A percentile compares a stretch with the other conserved stretches of the same genome.
These are phyloP conservation scores for Malthinus seriepunctatus DNA, from an alignment of 2,888 invertebrate species.

Conservation along the genomic window DNA sequence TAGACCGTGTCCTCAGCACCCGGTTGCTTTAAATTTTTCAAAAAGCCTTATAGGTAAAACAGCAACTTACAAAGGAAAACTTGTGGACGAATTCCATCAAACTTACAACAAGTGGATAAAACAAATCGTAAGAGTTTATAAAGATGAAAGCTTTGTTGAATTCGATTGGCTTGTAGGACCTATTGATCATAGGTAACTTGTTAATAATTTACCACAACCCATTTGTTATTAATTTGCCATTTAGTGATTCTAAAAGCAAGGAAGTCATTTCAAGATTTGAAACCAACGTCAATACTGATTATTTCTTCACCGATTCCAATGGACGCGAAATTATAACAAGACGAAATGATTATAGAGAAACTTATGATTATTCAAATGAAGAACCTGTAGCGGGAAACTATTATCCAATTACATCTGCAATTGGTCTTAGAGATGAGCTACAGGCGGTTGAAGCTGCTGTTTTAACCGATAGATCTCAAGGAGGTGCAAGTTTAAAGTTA, in stretches of 20 bases:
- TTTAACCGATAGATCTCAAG: slow-evolving; percentile 65
- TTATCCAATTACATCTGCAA: slow-evolving; percentile 72
- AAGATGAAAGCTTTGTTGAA: slow-evolving; percentile 56
- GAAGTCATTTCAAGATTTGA: slow-evolving; percentile 71
- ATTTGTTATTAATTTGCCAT: too few species aligned
- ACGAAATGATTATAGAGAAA: slow-evolving; percentile 60
- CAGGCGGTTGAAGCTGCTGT: slow-evolving; percentile 59
- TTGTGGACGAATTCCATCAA: slow-evolving; percentile 67
- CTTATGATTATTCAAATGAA: slow-evolving; percentile 57
- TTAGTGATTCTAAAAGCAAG: slow-evolving; percentile 61
- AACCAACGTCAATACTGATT: slow-evolving; percentile 63
- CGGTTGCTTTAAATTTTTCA: slow-evolving; percentile 39
- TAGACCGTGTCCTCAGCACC: slow-evolving; percentile 59
- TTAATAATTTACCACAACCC: too few species aligned
- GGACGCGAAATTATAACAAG: slow-evolving; percentile 72
- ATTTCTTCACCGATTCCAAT: slow-evolving; percentile 80
- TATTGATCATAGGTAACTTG: slow-evolving; percentile 50
- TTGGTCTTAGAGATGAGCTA: slow-evolving; percentile 62
- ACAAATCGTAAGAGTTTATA: slow-evolving; percentile 63
- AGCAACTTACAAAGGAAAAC: slow-evolving; percentile 48
- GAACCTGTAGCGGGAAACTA: slow-evolving; percentile 72
- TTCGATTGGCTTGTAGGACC: slow-evolving; percentile 68
- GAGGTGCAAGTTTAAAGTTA: slow-evolving; percentile 62
- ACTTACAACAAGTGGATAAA: slow-evolving; percentile 64
- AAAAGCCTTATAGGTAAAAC: slow-evolving; percentile 35